Evolutionary conservation across 1,140 invertebrate genomes (phyloP).

Genomic region (Odontomachus brunneus): DNA sequence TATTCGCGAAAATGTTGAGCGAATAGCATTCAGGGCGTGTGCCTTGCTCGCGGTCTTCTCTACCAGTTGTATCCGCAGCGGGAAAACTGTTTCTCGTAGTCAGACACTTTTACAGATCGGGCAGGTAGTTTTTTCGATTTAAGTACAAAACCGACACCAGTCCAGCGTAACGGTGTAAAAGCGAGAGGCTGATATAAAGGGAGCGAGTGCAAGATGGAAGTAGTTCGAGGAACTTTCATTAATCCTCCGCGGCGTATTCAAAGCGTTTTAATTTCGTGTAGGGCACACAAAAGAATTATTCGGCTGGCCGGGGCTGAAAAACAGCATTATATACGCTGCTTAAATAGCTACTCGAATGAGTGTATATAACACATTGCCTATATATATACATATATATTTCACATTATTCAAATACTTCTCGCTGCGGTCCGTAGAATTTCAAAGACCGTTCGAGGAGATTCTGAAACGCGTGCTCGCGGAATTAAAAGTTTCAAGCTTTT

Average conservation of each 20-base stretch:
- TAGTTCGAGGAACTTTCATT: slow-evolving; percentile 35
- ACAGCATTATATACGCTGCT: not conserved
- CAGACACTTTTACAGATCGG: slow-evolving; percentile 11
- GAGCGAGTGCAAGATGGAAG: slow-evolving; percentile 31
- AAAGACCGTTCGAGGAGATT: not conserved
- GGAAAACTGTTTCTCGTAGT: not conserved
- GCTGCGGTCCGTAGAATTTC: not conserved
- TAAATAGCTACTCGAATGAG: not conserved
- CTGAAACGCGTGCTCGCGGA: too few relatives aligned
- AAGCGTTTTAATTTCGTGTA: slow-evolving; percentile 36
- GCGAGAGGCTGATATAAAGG: not conserved
- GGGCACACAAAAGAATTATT: slow-evolving; percentile 25
- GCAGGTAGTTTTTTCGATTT: slow-evolving; percentile 1
- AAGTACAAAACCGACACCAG: slow-evolving; percentile 25
- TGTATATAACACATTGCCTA: not conserved
- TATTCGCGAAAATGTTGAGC: not conserved
- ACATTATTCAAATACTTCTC: slow-evolving; percentile 4
- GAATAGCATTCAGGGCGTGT: too few relatives aligned
- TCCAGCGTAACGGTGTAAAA: not conserved
- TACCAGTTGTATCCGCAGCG: not conserved
- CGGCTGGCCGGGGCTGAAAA: slow-evolving; percentile 2
- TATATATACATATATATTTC: not conserved
- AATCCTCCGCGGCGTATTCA: slow-evolving; percentile 26
- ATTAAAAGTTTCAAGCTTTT: too few relatives aligned
- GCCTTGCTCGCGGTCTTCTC: too few relatives aligned